phyloP scores from a whole-genome alignment of 1,140 invertebrate species.

The Formica exsecta region DNA sequence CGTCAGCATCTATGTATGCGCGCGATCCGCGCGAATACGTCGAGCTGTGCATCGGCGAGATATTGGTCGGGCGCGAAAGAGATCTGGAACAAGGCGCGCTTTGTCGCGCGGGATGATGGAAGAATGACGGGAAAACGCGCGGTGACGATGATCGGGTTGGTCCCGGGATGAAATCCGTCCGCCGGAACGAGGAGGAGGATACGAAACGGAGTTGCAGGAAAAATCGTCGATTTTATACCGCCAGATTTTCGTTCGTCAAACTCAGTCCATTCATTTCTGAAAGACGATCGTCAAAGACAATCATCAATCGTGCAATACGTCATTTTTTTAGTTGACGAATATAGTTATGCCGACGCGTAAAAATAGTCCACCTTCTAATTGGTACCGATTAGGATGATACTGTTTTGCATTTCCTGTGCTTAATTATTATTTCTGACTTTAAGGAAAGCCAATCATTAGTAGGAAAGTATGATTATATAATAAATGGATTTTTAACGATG shows the following conservation, averaged over 20 bases:
- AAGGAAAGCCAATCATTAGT: background rate
- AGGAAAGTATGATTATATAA: background rate
- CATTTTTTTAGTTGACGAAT: background rate
- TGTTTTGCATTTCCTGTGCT: background rate
- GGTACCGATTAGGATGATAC: background rate
- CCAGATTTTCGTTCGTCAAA: background rate
- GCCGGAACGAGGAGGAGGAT: background rate
- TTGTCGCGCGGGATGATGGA: slow-evolving; percentile 54
- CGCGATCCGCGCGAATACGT: slow-evolving; percentile 8
- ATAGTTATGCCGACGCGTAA: background rate
- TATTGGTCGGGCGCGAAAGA: slow-evolving; percentile 68
- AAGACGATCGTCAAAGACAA: background rate
- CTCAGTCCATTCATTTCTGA: background rate
- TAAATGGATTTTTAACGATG: background rate
- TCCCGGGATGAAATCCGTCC: slow-evolving; percentile 10
- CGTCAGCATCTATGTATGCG: slow-evolving; percentile 43
- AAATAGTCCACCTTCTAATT: background rate
- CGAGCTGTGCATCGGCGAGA: slow-evolving; percentile 65
- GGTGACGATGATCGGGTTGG: slow-evolving; percentile 13
- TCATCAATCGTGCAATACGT: no score
- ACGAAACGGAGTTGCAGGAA: background rate
- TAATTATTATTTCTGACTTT: background rate
- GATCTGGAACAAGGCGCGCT: slow-evolving; percentile 48
- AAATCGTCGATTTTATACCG: slow-evolving; percentile 1
- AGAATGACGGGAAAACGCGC: slow-evolving; percentile 45